These are phyloP conservation scores for Thereva unica DNA, from an alignment of 2,888 invertebrate genomes.

Conservation along the genomic window DNA sequence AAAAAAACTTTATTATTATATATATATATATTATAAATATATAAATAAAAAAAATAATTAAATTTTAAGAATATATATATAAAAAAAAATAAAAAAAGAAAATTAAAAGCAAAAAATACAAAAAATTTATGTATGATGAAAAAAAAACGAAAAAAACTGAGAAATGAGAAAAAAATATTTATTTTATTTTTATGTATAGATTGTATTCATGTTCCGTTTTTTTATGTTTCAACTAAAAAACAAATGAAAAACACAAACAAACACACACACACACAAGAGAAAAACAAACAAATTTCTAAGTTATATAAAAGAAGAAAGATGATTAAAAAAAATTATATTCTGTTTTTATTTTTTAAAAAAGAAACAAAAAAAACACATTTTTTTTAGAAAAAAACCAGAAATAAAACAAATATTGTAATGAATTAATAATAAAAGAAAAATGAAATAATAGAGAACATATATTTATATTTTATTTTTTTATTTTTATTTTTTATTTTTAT, in stretches of 20 bases:
- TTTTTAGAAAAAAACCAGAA: too few species aligned
- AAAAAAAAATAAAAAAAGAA: constrained; percentile 34
- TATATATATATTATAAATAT: constrained; percentile 23
- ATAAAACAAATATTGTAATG: background rate
- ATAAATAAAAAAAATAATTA: constrained; percentile 37
- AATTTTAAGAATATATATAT: constrained; percentile 37
- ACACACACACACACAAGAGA: constrained; percentile 17
- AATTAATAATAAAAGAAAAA: constrained; percentile 34
- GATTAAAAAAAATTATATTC: background rate
- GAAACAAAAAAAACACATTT: background rate
- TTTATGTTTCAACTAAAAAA: constrained; percentile 36
- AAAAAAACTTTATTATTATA: constrained; percentile 22
- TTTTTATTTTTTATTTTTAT: constrained; percentile 30
- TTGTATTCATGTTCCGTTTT: constrained; percentile 46
- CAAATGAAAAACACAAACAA: constrained; percentile 13
- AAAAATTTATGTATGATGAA: constrained; percentile 27
- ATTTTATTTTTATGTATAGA: constrained; percentile 47
- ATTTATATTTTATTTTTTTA: constrained; percentile 42
- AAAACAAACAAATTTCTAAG: background rate
- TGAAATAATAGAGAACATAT: constrained; percentile 41
- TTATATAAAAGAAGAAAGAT: constrained; percentile 1
- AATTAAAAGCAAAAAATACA: constrained; percentile 34
- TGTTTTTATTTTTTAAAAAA: constrained; percentile 40
- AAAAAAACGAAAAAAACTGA: constrained; percentile 37
- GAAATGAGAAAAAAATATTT: constrained; percentile 44